A percentile compares a stretch with the other conserved stretches of the same genome.
phyloP scores from a whole-genome alignment of 2,797 vertebrate genomes.

The Poeciliopsis infans region DNA sequence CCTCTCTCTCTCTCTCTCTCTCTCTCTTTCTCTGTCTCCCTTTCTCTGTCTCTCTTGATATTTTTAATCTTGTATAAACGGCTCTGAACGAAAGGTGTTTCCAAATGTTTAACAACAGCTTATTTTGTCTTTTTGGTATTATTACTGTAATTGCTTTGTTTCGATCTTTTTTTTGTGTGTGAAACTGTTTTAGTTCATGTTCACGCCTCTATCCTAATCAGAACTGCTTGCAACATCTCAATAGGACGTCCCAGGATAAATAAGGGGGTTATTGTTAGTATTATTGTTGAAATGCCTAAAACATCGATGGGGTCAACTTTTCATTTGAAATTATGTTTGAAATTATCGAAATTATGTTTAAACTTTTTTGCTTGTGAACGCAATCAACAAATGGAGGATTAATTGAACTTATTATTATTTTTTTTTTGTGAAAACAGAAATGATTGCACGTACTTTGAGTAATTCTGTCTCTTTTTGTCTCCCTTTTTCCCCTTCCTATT shows the following conservation, averaged over 20 bases:
- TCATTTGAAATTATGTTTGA: background rate
- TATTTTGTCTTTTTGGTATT: background rate
- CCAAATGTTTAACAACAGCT: background rate
- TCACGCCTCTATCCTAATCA: background rate
- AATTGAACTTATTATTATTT: background rate
- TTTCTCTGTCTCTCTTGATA: background rate
- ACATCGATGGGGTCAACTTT: background rate
- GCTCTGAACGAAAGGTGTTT: background rate
- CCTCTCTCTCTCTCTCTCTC: background rate
- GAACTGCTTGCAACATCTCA: background rate
- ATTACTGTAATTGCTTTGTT: background rate
- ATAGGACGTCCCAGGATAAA: background rate
- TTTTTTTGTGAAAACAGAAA: constrained; percentile 12
- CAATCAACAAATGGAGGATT: background rate
- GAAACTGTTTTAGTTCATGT: background rate
- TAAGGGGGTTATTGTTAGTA: background rate
- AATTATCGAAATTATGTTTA: background rate
- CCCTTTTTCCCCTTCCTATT: constrained; percentile 16
- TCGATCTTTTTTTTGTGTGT: background rate
- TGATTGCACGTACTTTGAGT: constrained; percentile 39
- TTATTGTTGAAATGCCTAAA: background rate
- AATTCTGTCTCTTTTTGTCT: constrained; percentile 61
- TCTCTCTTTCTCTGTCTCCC: no score
- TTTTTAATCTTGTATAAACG: background rate
- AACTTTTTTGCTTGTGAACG: background rate